Evolutionary conservation across 2,888 invertebrate species (phyloP), one percentile per base, ranked within the genome.

Genomic region (Monopis laevigella): DNA sequence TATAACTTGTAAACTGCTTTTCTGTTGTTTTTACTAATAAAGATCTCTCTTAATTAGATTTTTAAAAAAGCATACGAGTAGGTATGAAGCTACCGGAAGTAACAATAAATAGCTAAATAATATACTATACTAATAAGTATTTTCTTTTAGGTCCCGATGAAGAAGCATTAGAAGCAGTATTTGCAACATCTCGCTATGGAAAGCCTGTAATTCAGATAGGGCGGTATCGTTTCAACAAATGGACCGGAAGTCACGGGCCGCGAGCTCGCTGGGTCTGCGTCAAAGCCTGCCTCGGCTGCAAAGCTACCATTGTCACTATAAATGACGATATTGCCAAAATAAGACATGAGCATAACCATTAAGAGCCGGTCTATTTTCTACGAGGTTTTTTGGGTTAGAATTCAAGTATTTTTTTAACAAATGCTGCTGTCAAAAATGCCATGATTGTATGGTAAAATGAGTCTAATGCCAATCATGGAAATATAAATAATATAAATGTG

Each of bases 151-250:
- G 14, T 32, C 3, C 32, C 14, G 32, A 32, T n/a, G 17, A 16
- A 4, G 32, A 32, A 8, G 14, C 32, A 42, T 30, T 49, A 56
- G 59, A 40, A 13, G 49, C 56, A 6, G 36, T 48, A 6, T 62
- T 55, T 19, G 49, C 49, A 1, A 39, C 41, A 6, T 64, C 67
- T 2, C 46, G 50, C 2, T 48, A 43, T 12, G 62, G 62, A 2
- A 56, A 59, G 10, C 55, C 54, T 4, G 54, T 58, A 2, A 53
- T 64, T 12, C 47, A 53, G 42, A 34, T 62, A 11, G 63, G 60
- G 5, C 14, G 19, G 1, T 52, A 62, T 40, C 53, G 58, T 34
- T 65, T 55, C 41, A 56, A 55, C 30, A 59, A 51, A 34, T 51
- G 50, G 41, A 43, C 45, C 11, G 45, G 48, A 8, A 48, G 47